Evolutionary conservation across 2,888 invertebrate species (phyloP).

Genomic region (Brenthis daphne): DNA sequence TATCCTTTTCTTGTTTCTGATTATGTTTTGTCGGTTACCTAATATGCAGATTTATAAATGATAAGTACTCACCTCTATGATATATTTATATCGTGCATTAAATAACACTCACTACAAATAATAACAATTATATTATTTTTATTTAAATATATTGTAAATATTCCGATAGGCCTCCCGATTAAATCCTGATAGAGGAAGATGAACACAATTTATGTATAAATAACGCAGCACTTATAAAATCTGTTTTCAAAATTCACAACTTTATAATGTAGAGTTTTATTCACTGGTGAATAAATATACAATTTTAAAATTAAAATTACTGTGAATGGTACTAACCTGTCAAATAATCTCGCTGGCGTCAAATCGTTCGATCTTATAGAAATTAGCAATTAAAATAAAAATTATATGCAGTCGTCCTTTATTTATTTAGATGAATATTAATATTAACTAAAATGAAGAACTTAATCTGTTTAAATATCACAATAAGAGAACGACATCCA

Average conservation of each 20-base stretch:
- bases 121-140: slow-evolving; percentile 9
- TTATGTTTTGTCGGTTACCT: background rate
- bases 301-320: background rate
- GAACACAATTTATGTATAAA: background rate
- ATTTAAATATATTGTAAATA: slow-evolving; percentile 3
- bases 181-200: background rate
- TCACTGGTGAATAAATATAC: background rate
- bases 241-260: background rate
- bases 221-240: background rate
- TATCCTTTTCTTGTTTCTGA: background rate
- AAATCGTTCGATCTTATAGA: background rate
- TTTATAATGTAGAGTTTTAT: background rate
- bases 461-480: too few species aligned
- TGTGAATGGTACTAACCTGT: slow-evolving; percentile 7
- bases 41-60: slow-evolving; percentile 26
- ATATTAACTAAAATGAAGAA: background rate
- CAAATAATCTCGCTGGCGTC: background rate
- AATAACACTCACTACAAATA: slow-evolving; percentile 26
- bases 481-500: too few species aligned
- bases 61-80: slow-evolving; percentile 37
- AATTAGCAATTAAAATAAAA: background rate
- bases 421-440: background rate
- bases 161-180: slow-evolving; percentile 8
- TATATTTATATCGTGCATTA: background rate
- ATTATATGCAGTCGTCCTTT: background rate